These are phyloP conservation scores for Penaeus indicus DNA, from an alignment of 1,140 invertebrate species.

Conservation along the genomic window DNA sequence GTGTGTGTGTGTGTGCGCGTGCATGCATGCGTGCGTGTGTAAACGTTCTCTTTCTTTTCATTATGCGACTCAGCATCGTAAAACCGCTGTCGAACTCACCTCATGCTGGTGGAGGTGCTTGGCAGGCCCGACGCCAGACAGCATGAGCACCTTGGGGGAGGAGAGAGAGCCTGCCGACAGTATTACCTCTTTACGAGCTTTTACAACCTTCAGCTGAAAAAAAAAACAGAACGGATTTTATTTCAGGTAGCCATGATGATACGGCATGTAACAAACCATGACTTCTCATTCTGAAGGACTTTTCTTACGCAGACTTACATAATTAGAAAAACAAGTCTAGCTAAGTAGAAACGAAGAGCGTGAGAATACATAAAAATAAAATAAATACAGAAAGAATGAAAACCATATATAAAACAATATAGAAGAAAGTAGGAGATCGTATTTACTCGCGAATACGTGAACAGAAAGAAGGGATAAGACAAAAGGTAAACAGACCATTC, in stretches of 20 bases:
- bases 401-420: too few relatives aligned
- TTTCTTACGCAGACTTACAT: too few relatives aligned
- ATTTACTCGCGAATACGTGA: too few relatives aligned
- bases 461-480: neutral
- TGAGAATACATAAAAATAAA: too few relatives aligned
- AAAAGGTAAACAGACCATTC: neutral
- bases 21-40: neutral
- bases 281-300: too few relatives aligned
- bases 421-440: too few relatives aligned
- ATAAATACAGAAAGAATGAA: too few relatives aligned
- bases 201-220: conserved; percentile 69
- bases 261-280: neutral
- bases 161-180: conserved; percentile 75
- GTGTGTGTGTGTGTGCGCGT: neutral
- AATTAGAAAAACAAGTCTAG: too few relatives aligned
- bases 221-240: neutral
- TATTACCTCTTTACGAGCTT: conserved; percentile 69
- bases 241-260: neutral
- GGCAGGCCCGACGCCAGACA: conserved; percentile 76
- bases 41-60: neutral
- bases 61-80: neutral
- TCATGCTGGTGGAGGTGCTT: conserved; percentile 75
- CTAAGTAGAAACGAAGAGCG: too few relatives aligned
- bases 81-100: conserved; percentile 72
- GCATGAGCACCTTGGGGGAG: conserved; percentile 74